phyloP scores from a whole-genome alignment of 2,888 invertebrate species.

The Thymelicus lineola region DNA sequence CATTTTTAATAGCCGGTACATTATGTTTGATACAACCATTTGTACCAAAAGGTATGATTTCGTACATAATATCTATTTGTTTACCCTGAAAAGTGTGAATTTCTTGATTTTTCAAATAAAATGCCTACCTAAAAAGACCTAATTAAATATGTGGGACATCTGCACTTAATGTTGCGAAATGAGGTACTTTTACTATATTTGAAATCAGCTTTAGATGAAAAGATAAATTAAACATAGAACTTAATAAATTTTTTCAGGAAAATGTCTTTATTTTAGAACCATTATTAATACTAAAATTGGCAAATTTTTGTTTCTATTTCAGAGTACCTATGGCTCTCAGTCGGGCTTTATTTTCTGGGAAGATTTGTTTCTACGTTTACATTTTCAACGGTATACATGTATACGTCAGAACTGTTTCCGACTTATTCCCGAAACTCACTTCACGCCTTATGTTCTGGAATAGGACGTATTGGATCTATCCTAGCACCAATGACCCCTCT shows the following conservation, averaged over 20 bases:
- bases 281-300: too few relatives aligned
- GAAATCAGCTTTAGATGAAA: too few relatives aligned
- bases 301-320: conserved; percentile 25
- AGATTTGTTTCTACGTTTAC: conserved; percentile 51
- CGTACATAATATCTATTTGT: too few relatives aligned
- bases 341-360: conserved; percentile 50
- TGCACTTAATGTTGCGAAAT: too few relatives aligned
- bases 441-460: conserved; percentile 58
- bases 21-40: conserved; percentile 83
- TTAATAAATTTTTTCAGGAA: too few relatives aligned
- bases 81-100: too few relatives aligned
- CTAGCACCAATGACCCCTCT: conserved; percentile 63
- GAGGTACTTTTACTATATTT: too few relatives aligned
- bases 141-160: too few relatives aligned
- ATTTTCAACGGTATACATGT: conserved; percentile 54
- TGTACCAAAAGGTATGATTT: conserved; percentile 70
- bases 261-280: too few relatives aligned
- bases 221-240: too few relatives aligned
- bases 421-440: conserved; percentile 60
- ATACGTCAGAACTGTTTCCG: conserved; percentile 60
- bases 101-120: too few relatives aligned
- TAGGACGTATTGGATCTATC: conserved; percentile 55
- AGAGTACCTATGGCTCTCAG: conserved; percentile 49
- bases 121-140: too few relatives aligned
- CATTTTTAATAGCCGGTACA: conserved; percentile 79